A percentile compares a stretch with the other conserved stretches of the same genome.
Evolutionary conservation across 2,888 invertebrate species (phyloP).

Genomic region (Pardosa pseudoannulata): DNA sequence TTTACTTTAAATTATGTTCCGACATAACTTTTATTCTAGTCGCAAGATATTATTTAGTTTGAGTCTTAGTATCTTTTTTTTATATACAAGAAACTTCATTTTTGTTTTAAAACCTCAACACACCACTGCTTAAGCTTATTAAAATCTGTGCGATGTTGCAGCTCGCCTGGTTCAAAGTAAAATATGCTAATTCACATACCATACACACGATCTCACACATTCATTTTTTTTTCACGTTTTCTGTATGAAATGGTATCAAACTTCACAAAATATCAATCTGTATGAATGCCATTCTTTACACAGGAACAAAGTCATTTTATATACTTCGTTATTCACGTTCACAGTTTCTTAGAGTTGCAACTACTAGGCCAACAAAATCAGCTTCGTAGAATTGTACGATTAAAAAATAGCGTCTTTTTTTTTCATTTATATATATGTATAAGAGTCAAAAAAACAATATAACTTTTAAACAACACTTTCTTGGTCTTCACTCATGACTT

Average conservation of each 20-base stretch:
- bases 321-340: slow-evolving; percentile 43
- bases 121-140: slow-evolving; percentile 1
- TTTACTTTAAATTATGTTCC: too few relatives aligned
- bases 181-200: slow-evolving; percentile 33
- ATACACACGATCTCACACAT: slow-evolving; percentile 36
- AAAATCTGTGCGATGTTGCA: slow-evolving; percentile 52
- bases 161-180: slow-evolving; percentile 25
- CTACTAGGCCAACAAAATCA: slow-evolving; percentile 26
- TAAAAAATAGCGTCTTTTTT: neutral
- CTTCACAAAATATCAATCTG: slow-evolving; percentile 53
- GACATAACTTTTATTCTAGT: too few relatives aligned
- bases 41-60: too few relatives aligned
- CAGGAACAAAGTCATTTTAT: slow-evolving; percentile 11
- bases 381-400: neutral
- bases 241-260: slow-evolving; percentile 50
- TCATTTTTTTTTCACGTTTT: slow-evolving; percentile 26
- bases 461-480: slow-evolving; percentile 62
- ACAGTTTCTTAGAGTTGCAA: slow-evolving; percentile 31
- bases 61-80: too few relatives aligned
- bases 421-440: neutral
- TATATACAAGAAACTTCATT: too few relatives aligned
- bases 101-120: neutral
- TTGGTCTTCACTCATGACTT: slow-evolving; percentile 60
- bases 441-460: neutral
- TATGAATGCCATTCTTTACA: slow-evolving; percentile 10